Evolutionary conservation across 2,797 vertebrate genomes (phyloP).

Genomic region (Coilia nasus): DNA sequence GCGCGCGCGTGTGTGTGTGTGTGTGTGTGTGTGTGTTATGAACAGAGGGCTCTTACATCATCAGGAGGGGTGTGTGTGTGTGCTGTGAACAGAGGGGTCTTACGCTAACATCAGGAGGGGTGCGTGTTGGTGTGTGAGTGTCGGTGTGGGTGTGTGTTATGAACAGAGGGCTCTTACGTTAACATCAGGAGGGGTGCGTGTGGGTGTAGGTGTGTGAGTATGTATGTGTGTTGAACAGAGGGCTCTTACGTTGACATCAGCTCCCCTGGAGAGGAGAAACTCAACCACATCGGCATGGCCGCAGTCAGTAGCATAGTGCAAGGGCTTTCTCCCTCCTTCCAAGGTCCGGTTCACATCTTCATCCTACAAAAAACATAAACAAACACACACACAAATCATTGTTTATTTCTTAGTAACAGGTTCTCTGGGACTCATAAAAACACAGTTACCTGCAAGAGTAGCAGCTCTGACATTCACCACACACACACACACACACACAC

Average conservation of each 20-base stretch:
- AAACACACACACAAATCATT: neutral
- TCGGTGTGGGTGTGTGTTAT: too few species aligned
- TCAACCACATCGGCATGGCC: constrained; percentile 87
- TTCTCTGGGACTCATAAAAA: neutral
- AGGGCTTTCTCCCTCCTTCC: constrained; percentile 87
- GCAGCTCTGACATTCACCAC: neutral
- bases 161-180: too few species aligned
- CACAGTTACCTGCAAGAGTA: neutral
- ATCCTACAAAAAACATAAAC: constrained; percentile 68
- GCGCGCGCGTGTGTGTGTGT: too few species aligned
- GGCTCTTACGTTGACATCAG: constrained; percentile 89
- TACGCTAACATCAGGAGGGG: too few species aligned
- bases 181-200: neutral
- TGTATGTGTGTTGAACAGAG: too few species aligned
- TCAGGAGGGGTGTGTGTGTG: too few species aligned
- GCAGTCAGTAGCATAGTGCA: constrained; percentile 92
- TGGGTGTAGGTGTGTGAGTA: neutral
- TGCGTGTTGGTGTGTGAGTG: too few species aligned
- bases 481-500: constrained; percentile 37
- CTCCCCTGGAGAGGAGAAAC: constrained; percentile 91
- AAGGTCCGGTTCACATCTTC: constrained; percentile 90
- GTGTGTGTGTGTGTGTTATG: too few species aligned
- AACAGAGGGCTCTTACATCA: too few species aligned
- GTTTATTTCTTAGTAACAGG: neutral
- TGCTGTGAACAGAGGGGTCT: too few species aligned